phyloP scores from a whole-genome alignment of 2,113 vertebrate genomes.

The Paraplagusia blochii region DNA sequence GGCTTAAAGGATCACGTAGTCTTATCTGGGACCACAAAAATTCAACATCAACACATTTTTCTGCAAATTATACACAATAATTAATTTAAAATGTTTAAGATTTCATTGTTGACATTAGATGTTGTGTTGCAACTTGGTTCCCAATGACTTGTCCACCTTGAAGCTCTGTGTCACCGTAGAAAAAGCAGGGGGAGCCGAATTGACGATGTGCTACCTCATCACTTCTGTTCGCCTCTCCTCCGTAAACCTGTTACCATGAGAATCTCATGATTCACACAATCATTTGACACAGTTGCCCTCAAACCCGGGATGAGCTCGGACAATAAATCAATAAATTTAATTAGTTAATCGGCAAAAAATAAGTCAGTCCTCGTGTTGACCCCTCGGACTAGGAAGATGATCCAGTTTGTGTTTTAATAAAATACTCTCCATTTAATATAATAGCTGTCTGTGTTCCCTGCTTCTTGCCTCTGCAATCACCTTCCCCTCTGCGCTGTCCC shows the following conservation, averaged over 20 bases:
- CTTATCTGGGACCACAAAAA: too few relatives aligned
- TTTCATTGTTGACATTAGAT: too few relatives aligned
- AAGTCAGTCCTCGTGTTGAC: slow-evolving; percentile 10
- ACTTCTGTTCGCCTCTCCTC: neutral
- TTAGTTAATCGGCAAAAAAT: slow-evolving; percentile 4
- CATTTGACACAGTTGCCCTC: neutral
- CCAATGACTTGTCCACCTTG: too few relatives aligned
- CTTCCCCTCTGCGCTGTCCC: slow-evolving; percentile 15
- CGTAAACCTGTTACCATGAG: neutral
- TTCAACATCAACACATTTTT: too few relatives aligned
- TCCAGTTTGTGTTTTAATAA: slow-evolving; percentile 46
- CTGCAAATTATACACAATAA: too few relatives aligned
- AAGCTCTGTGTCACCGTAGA: too few relatives aligned
- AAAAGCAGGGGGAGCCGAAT: too few relatives aligned
- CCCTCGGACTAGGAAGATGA: slow-evolving; percentile 3
- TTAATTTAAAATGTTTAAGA: too few relatives aligned
- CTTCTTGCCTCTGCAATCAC: slow-evolving; percentile 44
- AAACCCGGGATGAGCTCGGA: neutral
- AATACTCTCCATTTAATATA: slow-evolving; percentile 56
- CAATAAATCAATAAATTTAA: slow-evolving; percentile 1
- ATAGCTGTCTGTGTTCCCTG: slow-evolving; percentile 27
- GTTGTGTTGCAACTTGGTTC: too few relatives aligned
- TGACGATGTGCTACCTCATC: neutral
- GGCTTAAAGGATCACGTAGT: too few relatives aligned
- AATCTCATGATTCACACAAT: neutral